Evolutionary conservation across 2,797 vertebrate genomes (phyloP), one percentile per base, ranked within the genome.

Genomic region (Acridotheres tristis): DNA sequence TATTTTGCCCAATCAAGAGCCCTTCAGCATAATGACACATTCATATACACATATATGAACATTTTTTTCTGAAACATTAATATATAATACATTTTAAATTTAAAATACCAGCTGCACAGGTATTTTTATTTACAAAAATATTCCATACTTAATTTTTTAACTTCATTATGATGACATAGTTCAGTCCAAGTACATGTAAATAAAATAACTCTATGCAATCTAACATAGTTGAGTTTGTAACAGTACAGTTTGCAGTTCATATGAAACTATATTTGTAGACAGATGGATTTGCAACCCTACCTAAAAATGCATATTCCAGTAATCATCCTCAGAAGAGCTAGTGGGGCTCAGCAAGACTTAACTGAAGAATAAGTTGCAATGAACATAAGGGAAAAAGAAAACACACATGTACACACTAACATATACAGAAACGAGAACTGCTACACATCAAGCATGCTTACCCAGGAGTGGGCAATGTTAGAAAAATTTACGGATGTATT

Each of bases 121-220:
- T 98, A 98, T 98, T 98, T 97, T 96, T 98, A 98, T 98, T 98
- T 98, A 98, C 98, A 98, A 98, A 98, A 98, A 98, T 98, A 98
- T 97, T 97, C 96, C 96, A 97, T 97, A 98, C 96, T 96, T 98
- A 97, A 91, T 97, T 97, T 98, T 96, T 96, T 81, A 87, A 90
- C 95, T 98, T 96, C 93, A 69, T 95, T 97, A 93, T 97, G 95
- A 97, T 97, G 96, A 98, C 97, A 98, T 93, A 96, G 80, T 96
- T 96, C 92, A 96, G 91, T 97, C 97, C 97, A 98, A 98, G 92
- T 98, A 98, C 97, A 98, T 97, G 94, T 97, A 97, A 97, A 91
- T 97, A 98, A 98, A 98, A 97, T 98, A 97, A 97, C 96, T 97
- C 95, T 98, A 98, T 96, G 97, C 95, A 97, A 94, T 97, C 96